These are phyloP conservation scores for Pocillopora damicornis DNA, from an alignment of 64 coral and sea anemone species.

Conservation along the genomic window DNA sequence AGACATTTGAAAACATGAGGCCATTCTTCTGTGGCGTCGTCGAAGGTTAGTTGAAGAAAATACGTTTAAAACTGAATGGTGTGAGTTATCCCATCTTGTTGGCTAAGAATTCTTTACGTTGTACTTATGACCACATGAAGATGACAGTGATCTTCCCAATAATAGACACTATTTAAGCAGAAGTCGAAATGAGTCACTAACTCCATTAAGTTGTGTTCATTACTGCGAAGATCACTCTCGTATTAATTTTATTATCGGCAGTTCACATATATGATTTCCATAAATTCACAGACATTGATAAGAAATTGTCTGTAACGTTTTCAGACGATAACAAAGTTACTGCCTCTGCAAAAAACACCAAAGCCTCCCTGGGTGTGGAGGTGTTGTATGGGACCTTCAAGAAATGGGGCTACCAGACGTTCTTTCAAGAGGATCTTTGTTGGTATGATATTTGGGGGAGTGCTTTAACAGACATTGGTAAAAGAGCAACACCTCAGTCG, in stretches of 20 bases:
- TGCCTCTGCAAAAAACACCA: background rate
- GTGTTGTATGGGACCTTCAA: conserved; percentile 29
- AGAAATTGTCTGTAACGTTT: background rate
- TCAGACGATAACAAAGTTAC: conserved; percentile 27
- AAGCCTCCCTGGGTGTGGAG: conserved; percentile 14
- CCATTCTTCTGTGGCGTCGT: conserved; percentile 32
- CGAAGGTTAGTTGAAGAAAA: background rate
- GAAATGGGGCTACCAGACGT: conserved; percentile 44
- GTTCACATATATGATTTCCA: no score
- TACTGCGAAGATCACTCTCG: no score
- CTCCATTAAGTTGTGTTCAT: no score
- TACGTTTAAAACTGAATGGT: no score
- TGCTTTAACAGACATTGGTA: conserved; percentile 12
- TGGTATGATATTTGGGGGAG: conserved; percentile 40
- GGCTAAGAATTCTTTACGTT: background rate
- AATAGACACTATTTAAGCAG: no score
- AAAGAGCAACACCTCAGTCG: background rate
- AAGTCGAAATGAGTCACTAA: no score
- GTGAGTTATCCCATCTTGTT: background rate
- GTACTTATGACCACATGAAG: background rate
- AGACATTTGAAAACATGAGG: conserved; percentile 43
- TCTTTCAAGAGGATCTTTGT: conserved; percentile 48
- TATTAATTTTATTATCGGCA: no score
- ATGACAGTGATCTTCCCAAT: no score
- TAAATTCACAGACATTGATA: no score